phyloP scores from a whole-genome alignment of 2,797 vertebrate species.

The Crenichthys baileyi region DNA sequence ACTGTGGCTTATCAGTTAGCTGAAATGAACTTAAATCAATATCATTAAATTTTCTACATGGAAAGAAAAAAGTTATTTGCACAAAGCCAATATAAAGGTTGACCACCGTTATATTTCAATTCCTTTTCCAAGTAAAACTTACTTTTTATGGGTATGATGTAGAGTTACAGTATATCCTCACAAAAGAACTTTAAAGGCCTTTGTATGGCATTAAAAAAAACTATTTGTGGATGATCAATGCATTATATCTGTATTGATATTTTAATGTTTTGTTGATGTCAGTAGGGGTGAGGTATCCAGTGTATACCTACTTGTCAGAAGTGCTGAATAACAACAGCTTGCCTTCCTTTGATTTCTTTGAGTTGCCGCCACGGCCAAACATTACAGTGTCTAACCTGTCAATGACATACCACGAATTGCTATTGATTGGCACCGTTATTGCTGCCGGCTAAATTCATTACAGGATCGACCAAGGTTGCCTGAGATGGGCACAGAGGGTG shows the following conservation, averaged over 20 bases:
- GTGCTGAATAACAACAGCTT: conserved; percentile 69
- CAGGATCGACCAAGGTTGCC: conserved; percentile 72
- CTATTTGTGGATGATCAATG: conserved; percentile 54
- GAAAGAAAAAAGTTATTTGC: not conserved
- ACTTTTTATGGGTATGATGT: not conserved
- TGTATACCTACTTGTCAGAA: conserved; percentile 62
- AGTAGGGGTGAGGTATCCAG: conserved; percentile 47
- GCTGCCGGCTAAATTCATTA: conserved; percentile 78
- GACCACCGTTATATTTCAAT: not conserved
- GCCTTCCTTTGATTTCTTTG: conserved; percentile 71
- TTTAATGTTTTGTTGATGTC: conserved; percentile 52
- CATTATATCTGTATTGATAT: conserved; percentile 64
- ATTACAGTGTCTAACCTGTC: conserved; percentile 76
- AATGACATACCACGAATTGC: conserved; percentile 74
- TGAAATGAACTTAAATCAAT: not conserved
- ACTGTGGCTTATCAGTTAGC: not conserved
- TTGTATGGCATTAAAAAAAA: conserved; percentile 39
- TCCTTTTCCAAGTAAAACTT: not conserved
- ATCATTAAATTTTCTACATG: not conserved
- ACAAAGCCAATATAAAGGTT: not conserved
- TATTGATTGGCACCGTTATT: conserved; percentile 77
- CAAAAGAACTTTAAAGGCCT: conserved; percentile 9
- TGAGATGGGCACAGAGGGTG: conserved; percentile 59
- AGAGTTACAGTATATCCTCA: not conserved
- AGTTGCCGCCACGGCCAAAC: conserved; percentile 69